phyloP scores from a whole-genome alignment of 2,888 invertebrate species.

The Latrodectus elegans region DNA sequence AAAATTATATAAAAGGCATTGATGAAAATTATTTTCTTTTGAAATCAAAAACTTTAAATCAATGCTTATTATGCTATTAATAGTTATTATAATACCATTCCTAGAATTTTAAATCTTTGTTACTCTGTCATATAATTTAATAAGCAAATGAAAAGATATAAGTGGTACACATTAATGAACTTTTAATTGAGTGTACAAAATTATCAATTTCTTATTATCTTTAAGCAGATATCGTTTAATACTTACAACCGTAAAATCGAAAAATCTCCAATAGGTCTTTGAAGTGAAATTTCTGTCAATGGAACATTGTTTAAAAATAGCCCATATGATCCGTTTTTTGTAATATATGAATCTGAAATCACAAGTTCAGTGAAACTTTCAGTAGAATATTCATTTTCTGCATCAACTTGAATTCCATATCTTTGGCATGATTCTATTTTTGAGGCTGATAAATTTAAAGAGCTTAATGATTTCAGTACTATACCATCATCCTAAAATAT shows the following conservation, averaged over 20 bases:
- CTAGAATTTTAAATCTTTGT: too few relatives aligned
- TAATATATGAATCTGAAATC: conserved; percentile 25
- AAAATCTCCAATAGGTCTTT: conserved; percentile 51
- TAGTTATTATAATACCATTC: too few relatives aligned
- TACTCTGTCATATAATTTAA: too few relatives aligned
- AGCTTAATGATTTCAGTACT: conserved; percentile 49
- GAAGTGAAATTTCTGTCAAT: conserved; percentile 39
- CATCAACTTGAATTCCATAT: conserved; percentile 63
- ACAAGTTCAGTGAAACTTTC: conserved; percentile 38
- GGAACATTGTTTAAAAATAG: conserved; percentile 52
- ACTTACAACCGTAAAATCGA: conserved; percentile 50
- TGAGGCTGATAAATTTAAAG: conserved; percentile 28
- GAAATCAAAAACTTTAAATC: too few relatives aligned
- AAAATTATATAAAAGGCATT: too few relatives aligned
- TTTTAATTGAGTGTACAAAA: too few relatives aligned
- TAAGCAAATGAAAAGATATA: too few relatives aligned
- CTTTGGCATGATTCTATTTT: conserved; percentile 29
- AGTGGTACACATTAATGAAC: too few relatives aligned
- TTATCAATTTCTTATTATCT: too few relatives aligned
- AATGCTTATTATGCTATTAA: too few relatives aligned
- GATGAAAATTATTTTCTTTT: too few relatives aligned
- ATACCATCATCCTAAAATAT: conserved; percentile 58
- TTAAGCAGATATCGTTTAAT: not conserved
- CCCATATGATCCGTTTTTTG: conserved; percentile 50
- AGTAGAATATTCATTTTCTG: conserved; percentile 35